Conservation (phyloP, 2,113 vertebrate species). For the Thamnaconus septentrionalis region DNA sequence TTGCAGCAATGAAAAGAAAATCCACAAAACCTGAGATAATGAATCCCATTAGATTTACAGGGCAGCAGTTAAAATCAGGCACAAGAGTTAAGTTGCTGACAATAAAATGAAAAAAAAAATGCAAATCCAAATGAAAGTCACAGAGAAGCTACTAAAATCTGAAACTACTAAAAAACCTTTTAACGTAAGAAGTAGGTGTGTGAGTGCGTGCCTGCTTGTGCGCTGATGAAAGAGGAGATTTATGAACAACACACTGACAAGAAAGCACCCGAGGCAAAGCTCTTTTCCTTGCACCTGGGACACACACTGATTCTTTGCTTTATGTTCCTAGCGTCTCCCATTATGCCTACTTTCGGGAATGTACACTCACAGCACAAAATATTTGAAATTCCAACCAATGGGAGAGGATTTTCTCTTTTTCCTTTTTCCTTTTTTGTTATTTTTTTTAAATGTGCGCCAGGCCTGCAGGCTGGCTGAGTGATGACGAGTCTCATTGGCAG, state of each 20-base stretch:
- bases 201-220: constrained; percentile 10
- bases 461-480: background rate
- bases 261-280: constrained; percentile 29
- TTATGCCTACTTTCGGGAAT: constrained; percentile 11
- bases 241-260: constrained; percentile 50
- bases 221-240: constrained; percentile 47
- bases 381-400: constrained; percentile 14
- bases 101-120: no score
- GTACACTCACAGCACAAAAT: background rate
- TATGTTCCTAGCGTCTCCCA: constrained; percentile 21
- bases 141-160: no score
- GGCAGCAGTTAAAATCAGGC: no score
- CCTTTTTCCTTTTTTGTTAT: background rate
- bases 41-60: no score
- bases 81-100: no score
- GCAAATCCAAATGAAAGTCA: no score
- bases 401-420: background rate
- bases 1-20: no score
- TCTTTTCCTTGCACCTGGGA: constrained; percentile 52
- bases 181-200: background rate
- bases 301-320: background rate
- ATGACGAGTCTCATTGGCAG: background rate
- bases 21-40: no score
- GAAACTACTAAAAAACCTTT: no score
- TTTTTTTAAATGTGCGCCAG: no score